Percentiles rank a stretch among this genome's conserved stretches.
phyloP scores from a whole-genome alignment of 2,113 vertebrate genomes.

The Sander vitreus region DNA sequence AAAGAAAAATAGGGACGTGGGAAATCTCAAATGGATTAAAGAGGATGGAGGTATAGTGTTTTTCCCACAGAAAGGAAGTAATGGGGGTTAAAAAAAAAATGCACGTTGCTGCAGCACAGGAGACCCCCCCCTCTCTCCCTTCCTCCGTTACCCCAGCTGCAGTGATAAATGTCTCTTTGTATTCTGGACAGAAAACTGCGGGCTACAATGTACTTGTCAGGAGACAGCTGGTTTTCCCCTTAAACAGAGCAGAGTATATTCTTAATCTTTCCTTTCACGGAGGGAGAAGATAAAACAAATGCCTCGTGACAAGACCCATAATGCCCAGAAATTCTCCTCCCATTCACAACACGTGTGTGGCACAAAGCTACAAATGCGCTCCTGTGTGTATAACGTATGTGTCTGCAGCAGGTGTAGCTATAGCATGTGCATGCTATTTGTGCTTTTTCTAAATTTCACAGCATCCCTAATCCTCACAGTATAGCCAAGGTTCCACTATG shows the following conservation, averaged over 20 bases:
- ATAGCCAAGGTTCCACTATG: constrained; percentile 61
- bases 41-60: constrained; percentile 62
- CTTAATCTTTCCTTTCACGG: constrained; percentile 77
- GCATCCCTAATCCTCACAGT: constrained; percentile 63
- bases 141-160: constrained; percentile 78
- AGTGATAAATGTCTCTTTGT: constrained; percentile 86
- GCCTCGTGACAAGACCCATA: constrained; percentile 67
- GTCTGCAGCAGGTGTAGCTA: constrained; percentile 55
- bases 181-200: constrained; percentile 81
- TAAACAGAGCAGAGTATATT: constrained; percentile 75
- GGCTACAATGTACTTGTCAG: constrained; percentile 82
- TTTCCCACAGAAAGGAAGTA: constrained; percentile 72
- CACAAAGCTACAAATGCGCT: not conserved
- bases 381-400: constrained; percentile 23
- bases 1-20: constrained; percentile 46
- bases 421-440: constrained; percentile 51
- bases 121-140: constrained; percentile 43
- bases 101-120: constrained; percentile 67
- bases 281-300: constrained; percentile 72
- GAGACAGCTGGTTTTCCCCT: constrained; percentile 80
- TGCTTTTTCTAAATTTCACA: constrained; percentile 52
- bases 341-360: constrained; percentile 29
- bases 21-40: constrained; percentile 63
- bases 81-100: constrained; percentile 76
- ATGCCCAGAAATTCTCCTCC: constrained; percentile 57